A percentile compares a stretch with the other conserved stretches of the same genome.
Conservation (phyloP, 2,888 invertebrate species). For the Cotesia congregata region DNA sequence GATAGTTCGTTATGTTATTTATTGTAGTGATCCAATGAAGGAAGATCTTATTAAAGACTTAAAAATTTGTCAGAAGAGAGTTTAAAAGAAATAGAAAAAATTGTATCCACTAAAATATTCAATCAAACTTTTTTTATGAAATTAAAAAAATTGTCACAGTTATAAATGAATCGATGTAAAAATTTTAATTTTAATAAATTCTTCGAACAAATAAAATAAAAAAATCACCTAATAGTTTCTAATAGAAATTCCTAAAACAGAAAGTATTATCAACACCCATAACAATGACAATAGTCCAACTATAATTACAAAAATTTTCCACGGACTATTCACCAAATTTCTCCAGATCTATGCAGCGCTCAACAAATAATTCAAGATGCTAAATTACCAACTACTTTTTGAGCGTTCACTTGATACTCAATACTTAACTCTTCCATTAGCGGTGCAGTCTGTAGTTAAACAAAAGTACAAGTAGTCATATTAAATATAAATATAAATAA, state of each 20-base stretch:
- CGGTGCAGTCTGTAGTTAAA: background rate
- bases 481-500: background rate
- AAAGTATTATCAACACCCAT: too few relatives aligned
- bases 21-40: constrained; percentile 10
- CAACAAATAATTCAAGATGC: constrained; percentile 29
- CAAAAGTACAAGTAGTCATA: background rate
- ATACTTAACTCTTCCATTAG: background rate
- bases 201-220: too few relatives aligned
- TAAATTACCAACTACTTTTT: background rate
- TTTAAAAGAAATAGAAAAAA: too few relatives aligned
- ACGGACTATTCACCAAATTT: too few relatives aligned
- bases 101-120: background rate
- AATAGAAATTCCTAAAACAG: too few relatives aligned
- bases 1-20: constrained; percentile 7
- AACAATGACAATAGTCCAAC: too few relatives aligned
- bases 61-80: constrained; percentile 18
- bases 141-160: too few relatives aligned
- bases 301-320: too few relatives aligned
- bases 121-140: too few relatives aligned
- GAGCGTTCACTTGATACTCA: background rate
- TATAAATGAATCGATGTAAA: too few relatives aligned
- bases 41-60: constrained; percentile 25
- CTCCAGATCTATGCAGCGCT: constrained; percentile 10
- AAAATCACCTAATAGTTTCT: too few relatives aligned
- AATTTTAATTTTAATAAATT: too few relatives aligned